phyloP scores from a whole-genome alignment of 2,797 vertebrate species.

The Cheirogaleus major region DNA sequence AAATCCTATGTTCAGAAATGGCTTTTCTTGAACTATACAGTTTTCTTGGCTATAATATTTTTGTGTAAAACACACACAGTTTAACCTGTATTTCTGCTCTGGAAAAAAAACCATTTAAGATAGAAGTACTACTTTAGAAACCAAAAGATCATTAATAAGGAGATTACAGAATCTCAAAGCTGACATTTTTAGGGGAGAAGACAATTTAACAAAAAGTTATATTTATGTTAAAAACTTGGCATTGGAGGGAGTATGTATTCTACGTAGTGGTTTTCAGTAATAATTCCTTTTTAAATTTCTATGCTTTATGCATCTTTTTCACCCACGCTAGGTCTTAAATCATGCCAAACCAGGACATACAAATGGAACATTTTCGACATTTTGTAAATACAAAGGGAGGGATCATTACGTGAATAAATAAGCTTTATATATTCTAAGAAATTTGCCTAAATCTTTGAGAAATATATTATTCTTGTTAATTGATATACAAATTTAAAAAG shows the following conservation, averaged over 20 bases:
- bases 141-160: not conserved
- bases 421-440: not conserved
- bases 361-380: not conserved
- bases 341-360: not conserved
- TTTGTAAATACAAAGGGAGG: not conserved
- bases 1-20: not conserved
- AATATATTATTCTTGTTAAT: not conserved
- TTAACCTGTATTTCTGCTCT: not conserved
- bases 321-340: not conserved
- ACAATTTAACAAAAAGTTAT: not conserved
- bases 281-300: not conserved
- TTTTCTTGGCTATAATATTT: not conserved
- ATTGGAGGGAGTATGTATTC: not conserved
- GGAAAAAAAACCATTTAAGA: slow-evolving; percentile 18
- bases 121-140: not conserved
- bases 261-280: not conserved
- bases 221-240: not conserved
- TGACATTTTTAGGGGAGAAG: not conserved
- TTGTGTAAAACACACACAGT: not conserved
- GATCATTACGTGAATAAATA: not conserved
- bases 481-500: not conserved
- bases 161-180: not conserved
- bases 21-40: not conserved
- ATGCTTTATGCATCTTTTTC: not conserved
- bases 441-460: not conserved